These are phyloP conservation scores for Papilio protenor DNA, from an alignment of 2,888 invertebrate genomes.

Conservation along the genomic window DNA sequence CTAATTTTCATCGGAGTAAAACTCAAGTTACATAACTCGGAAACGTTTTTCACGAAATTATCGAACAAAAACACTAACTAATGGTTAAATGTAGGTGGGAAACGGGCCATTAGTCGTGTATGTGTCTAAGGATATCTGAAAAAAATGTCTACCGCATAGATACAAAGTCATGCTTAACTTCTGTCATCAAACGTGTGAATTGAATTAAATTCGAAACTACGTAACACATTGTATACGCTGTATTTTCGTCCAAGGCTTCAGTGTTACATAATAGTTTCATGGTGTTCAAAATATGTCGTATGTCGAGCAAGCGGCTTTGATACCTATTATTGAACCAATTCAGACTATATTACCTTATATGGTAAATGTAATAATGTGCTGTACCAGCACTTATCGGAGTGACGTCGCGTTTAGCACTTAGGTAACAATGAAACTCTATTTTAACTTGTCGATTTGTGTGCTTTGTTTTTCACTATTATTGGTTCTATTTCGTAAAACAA, in stretches of 20 bases:
- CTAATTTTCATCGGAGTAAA: too few species aligned
- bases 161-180: slow-evolving; percentile 31
- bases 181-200: slow-evolving; percentile 38
- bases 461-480: slow-evolving; percentile 39
- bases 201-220: slow-evolving; percentile 40
- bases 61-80: too few species aligned
- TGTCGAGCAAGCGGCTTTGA: slow-evolving; percentile 43
- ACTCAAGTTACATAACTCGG: too few species aligned
- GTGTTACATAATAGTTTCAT: slow-evolving; percentile 47
- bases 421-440: slow-evolving; percentile 52
- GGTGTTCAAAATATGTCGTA: slow-evolving; percentile 27
- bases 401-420: slow-evolving; percentile 51
- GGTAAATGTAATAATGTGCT: slow-evolving; percentile 38
- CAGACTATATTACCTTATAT: slow-evolving; percentile 46
- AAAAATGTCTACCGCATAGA: slow-evolving; percentile 6
- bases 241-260: slow-evolving; percentile 62
- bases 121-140: not conserved
- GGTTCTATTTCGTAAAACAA: slow-evolving; percentile 32
- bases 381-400: slow-evolving; percentile 42
- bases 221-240: slow-evolving; percentile 46
- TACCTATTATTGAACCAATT: slow-evolving; percentile 48
- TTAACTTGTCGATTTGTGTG: slow-evolving; percentile 42
- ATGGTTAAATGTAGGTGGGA: too few species aligned
- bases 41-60: too few species aligned
- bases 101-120: not conserved